Evolutionary conservation across 1,140 invertebrate genomes (phyloP).

Genomic region (Bombus huntii): DNA sequence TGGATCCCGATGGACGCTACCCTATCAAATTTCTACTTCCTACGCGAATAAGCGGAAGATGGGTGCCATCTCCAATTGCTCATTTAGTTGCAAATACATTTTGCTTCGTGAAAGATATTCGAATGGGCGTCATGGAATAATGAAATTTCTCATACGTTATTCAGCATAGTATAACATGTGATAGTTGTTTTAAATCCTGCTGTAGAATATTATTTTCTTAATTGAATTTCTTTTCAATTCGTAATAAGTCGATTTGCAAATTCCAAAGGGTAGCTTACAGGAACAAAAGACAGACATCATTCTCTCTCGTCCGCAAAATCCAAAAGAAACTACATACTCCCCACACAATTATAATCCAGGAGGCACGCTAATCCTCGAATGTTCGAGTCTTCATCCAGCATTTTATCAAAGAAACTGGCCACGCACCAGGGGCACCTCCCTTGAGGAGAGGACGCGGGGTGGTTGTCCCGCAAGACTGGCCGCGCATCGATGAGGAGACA

Average conservation of each 20-base stretch:
- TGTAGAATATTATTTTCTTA: no score
- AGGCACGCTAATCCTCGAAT: not conserved
- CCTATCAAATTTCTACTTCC: not conserved
- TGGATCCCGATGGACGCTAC: not conserved
- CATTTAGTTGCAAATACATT: no score
- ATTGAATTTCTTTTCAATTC: not conserved
- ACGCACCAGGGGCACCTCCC: not conserved
- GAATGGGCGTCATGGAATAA: no score
- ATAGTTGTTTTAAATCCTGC: no score
- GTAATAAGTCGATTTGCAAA: no score
- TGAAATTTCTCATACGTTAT: no score
- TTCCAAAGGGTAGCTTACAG: not conserved
- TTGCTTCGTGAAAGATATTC: no score
- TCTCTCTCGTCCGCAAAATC: not conserved
- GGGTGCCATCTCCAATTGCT: no score
- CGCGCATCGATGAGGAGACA: constrained; percentile 24
- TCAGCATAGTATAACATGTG: no score
- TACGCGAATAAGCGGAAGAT: not conserved
- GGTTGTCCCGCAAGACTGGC: not conserved
- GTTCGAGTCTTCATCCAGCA: not conserved
- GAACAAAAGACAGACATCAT: not conserved
- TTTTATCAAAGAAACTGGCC: not conserved
- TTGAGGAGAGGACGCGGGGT: not conserved
- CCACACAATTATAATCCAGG: no score
- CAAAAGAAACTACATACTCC: not conserved